These are phyloP conservation scores for Perodicticus potto DNA, from an alignment of 2,797 vertebrate genomes.

Conservation along the genomic window DNA sequence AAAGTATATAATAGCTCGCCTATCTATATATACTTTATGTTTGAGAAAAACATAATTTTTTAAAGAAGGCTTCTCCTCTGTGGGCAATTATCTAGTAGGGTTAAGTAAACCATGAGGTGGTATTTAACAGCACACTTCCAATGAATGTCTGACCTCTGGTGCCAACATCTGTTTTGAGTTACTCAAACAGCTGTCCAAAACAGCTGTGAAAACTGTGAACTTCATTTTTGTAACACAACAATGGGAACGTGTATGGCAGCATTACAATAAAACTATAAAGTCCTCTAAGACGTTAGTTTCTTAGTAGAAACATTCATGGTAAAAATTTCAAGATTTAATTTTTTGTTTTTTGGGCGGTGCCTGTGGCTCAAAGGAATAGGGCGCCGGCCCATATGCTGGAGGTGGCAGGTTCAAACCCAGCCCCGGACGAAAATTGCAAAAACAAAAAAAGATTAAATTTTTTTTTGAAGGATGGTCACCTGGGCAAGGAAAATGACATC, in stretches of 20 bases:
- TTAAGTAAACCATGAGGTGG: slow-evolving; percentile 88
- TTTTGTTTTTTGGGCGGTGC: background rate
- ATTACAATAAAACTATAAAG: slow-evolving; percentile 75
- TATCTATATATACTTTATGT: background rate
- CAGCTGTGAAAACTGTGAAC: slow-evolving; percentile 86
- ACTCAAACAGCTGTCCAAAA: slow-evolving; percentile 87
- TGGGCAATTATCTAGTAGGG: slow-evolving; percentile 83
- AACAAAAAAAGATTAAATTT: too few relatives aligned
- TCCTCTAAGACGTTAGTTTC: slow-evolving; percentile 81
- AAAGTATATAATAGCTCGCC: background rate
- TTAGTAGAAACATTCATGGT: slow-evolving; percentile 75
- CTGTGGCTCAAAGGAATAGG: too few relatives aligned
- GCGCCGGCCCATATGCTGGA: too few relatives aligned
- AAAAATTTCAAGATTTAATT: slow-evolving; percentile 66
- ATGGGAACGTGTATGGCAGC: slow-evolving; percentile 74
- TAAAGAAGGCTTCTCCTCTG: slow-evolving; percentile 83
- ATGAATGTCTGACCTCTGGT: slow-evolving; percentile 88
- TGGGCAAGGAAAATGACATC: slow-evolving; percentile 48
- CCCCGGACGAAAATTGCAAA: too few relatives aligned
- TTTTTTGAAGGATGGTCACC: slow-evolving; percentile 62
- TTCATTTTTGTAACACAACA: slow-evolving; percentile 80
- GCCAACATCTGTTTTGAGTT: slow-evolving; percentile 89
- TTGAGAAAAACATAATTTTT: slow-evolving; percentile 64
- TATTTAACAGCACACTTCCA: slow-evolving; percentile 88
- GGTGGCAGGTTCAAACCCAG: too few relatives aligned